These are phyloP conservation scores for Hylaeus anthracinus DNA, from an alignment of 1,140 invertebrate species.

Conservation along the genomic window DNA sequence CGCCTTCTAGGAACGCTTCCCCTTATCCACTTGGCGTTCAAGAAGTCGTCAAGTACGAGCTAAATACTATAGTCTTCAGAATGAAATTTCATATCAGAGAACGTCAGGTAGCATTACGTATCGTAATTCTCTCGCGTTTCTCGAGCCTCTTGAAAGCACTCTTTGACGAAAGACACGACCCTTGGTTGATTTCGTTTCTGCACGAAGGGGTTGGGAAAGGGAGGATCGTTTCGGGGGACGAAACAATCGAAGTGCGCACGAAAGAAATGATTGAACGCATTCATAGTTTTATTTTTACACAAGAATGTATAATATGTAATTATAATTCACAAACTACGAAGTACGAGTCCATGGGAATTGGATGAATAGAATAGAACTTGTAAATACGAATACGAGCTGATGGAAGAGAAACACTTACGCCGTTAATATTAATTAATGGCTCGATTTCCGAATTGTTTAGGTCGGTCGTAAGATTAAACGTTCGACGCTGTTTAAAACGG, in stretches of 20 bases:
- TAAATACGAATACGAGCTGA: too few species aligned
- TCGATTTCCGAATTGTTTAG: background rate
- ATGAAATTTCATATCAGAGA: slow-evolving; percentile 11
- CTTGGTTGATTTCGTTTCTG: background rate
- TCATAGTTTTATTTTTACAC: too few species aligned
- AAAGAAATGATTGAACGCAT: too few species aligned
- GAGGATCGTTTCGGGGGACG: too few species aligned
- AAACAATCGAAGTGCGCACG: too few species aligned
- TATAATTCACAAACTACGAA: too few species aligned
- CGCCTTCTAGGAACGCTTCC: background rate
- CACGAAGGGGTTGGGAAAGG: background rate
- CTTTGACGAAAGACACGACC: background rate
- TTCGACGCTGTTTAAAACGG: slow-evolving; percentile 11
- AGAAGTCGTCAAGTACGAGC: slow-evolving; percentile 7
- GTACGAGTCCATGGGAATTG: too few species aligned
- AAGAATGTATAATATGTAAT: too few species aligned
- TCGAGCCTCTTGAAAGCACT: background rate
- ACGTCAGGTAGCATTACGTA: slow-evolving; percentile 9
- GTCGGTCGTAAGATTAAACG: background rate
- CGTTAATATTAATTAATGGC: background rate
- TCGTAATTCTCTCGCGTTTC: background rate
- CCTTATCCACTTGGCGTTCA: background rate
- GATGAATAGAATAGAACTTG: too few species aligned
- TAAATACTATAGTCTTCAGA: background rate
- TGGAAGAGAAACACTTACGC: background rate